These are phyloP conservation scores for Amphiprion ocellaris DNA, from an alignment of 2,113 vertebrate species.

Conservation along the genomic window DNA sequence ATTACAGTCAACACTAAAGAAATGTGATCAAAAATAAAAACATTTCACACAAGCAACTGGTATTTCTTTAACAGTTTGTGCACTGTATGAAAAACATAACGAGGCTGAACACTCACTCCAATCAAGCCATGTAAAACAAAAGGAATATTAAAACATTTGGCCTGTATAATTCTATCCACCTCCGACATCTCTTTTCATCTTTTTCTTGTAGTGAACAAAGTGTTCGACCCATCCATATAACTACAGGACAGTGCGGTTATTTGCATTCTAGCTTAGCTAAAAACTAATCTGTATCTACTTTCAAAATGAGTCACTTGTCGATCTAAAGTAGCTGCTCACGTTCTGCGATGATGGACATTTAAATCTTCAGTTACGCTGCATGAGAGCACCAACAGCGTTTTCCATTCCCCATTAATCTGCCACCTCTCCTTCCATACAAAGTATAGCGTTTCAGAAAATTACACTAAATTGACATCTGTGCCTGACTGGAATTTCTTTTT, in stretches of 20 bases:
- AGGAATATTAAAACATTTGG: too few relatives aligned
- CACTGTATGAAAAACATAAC: too few relatives aligned
- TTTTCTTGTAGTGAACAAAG: background rate
- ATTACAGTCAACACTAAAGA: too few relatives aligned
- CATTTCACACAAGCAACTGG: too few relatives aligned
- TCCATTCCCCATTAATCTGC: conserved; percentile 54
- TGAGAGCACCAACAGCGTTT: conserved; percentile 53
- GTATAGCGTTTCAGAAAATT: conserved; percentile 83
- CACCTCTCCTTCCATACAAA: conserved; percentile 62
- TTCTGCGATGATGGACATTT: conserved; percentile 48
- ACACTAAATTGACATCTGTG: conserved; percentile 78
- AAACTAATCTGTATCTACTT: conserved; percentile 24
- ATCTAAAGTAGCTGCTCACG: conserved; percentile 45
- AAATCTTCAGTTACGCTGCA: conserved; percentile 38
- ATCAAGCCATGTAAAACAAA: too few relatives aligned
- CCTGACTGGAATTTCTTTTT: conserved; percentile 59
- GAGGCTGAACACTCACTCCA: too few relatives aligned
- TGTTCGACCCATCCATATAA: background rate
- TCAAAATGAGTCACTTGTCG: conserved; percentile 39
- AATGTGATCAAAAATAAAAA: too few relatives aligned
- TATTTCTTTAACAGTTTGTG: too few relatives aligned
- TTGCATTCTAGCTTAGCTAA: conserved; percentile 39
- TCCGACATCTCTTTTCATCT: background rate
- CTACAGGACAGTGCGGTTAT: conserved; percentile 1
- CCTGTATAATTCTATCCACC: background rate